Evolutionary conservation across 2,888 invertebrate genomes (phyloP).

Genomic region (Oxyteleia sp.): DNA sequence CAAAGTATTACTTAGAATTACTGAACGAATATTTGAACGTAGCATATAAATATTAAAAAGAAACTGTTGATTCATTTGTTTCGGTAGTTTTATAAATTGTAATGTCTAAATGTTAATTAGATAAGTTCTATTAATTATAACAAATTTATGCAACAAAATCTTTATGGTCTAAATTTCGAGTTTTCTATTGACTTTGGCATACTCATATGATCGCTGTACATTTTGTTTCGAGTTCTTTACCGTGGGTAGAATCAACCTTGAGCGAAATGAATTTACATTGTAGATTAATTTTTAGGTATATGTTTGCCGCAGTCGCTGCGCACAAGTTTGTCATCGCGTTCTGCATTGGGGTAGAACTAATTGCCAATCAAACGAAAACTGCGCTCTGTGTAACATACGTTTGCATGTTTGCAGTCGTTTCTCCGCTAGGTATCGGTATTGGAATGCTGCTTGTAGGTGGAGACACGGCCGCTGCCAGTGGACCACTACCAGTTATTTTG

Average conservation of each 20-base stretch:
- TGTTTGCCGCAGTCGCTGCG: slow-evolving; percentile 94
- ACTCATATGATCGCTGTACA: background rate
- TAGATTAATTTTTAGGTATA: slow-evolving; percentile 89
- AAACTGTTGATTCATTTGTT: too few relatives aligned
- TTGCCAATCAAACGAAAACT: slow-evolving; percentile 91
- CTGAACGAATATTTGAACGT: too few relatives aligned
- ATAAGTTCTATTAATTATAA: too few relatives aligned
- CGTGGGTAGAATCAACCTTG: background rate
- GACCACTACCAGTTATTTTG: too few relatives aligned
- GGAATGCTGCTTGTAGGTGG: slow-evolving; percentile 91
- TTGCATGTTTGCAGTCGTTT: slow-evolving; percentile 93
- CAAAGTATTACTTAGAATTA: too few relatives aligned
- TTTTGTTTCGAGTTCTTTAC: background rate
- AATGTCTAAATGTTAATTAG: too few relatives aligned
- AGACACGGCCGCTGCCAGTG: too few relatives aligned
- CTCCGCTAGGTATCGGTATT: slow-evolving; percentile 93
- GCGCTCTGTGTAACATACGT: slow-evolving; percentile 91
- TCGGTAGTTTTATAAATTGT: too few relatives aligned
- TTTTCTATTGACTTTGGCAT: background rate
- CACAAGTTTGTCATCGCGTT: slow-evolving; percentile 96
- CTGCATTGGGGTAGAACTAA: slow-evolving; percentile 95
- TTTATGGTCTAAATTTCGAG: background rate
- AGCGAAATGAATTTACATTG: slow-evolving; percentile 10
- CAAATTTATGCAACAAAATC: too few relatives aligned
- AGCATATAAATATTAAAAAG: too few relatives aligned